Conservation (phyloP, 2,113 vertebrate species). For the Vireo altiloquus region DNA sequence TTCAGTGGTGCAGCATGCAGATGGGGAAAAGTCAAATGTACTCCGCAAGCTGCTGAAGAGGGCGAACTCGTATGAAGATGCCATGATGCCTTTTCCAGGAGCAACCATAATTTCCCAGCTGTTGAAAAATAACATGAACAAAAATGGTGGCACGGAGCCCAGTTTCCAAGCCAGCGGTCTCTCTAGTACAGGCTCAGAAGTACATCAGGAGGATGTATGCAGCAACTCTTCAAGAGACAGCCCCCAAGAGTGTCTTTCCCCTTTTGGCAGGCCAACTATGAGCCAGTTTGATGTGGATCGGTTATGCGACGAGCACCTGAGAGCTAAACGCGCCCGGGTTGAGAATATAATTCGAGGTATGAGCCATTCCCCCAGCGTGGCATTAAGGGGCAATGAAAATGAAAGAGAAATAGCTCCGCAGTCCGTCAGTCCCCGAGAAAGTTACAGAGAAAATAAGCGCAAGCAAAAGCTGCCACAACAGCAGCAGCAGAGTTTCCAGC, state of each 20-base stretch:
- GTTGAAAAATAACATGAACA: conserved; percentile 97
- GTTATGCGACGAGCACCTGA: conserved; percentile 96
- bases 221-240: conserved; percentile 98
- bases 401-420: conserved; percentile 87
- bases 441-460: conserved; percentile 97
- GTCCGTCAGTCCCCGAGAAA: conserved; percentile 87
- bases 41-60: conserved; percentile 98
- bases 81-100: conserved; percentile 96
- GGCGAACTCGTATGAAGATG: conserved; percentile 97
- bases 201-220: conserved; percentile 95
- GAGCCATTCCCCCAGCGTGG: conserved; percentile 96
- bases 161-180: conserved; percentile 96
- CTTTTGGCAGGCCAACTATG: conserved; percentile 89
- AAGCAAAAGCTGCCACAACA: conserved; percentile 98
- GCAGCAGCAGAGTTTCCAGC: conserved; percentile 97
- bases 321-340: conserved; percentile 95
- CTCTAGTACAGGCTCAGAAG: conserved; percentile 96
- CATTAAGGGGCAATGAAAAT: conserved; percentile 85
- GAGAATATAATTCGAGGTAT: conserved; percentile 99
- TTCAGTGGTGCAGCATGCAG: conserved; percentile 90
- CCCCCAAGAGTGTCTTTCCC: conserved; percentile 95
- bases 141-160: conserved; percentile 94
- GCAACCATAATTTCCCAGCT: conserved; percentile 99
- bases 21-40: conserved; percentile 97
- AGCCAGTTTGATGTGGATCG: conserved; percentile 95